A percentile compares a stretch with the other conserved stretches of the same genome.
Evolutionary conservation across 2,888 invertebrate genomes (phyloP).

Genomic region (Pseudolycoriella hygida): DNA sequence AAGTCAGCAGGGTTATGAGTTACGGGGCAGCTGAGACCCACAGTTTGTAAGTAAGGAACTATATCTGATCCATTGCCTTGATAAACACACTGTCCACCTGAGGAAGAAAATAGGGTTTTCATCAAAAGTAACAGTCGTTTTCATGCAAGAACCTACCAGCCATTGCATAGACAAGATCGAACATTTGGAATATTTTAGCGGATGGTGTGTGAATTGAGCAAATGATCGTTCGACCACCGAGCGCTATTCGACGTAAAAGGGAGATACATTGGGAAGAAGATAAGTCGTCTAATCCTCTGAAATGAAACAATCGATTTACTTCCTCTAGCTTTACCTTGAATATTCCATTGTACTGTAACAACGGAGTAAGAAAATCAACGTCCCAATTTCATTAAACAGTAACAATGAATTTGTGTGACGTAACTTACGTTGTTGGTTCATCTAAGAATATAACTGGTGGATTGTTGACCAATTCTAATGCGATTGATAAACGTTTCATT

Average conservation of each 20-base stretch:
- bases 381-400: too few species aligned
- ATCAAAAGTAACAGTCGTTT: too few species aligned
- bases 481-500: slow-evolving; percentile 81
- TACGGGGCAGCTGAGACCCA: slow-evolving; percentile 70
- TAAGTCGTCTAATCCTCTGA: slow-evolving; percentile 77
- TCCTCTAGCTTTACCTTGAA: slow-evolving; percentile 2
- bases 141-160: slow-evolving; percentile 24
- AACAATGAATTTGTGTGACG: too few species aligned
- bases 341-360: slow-evolving; percentile 1
- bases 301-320: slow-evolving; percentile 14
- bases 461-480: slow-evolving; percentile 78
- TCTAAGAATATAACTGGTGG: slow-evolving; percentile 90
- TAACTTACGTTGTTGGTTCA: slow-evolving; percentile 88
- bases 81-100: slow-evolving; percentile 73
- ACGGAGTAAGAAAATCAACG: too few species aligned
- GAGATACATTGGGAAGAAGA: slow-evolving; percentile 78
- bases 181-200: slow-evolving; percentile 76
- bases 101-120: too few species aligned
- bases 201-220: slow-evolving; percentile 96
- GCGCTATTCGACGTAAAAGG: slow-evolving; percentile 65
- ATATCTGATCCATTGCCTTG: slow-evolving; percentile 63
- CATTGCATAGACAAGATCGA: slow-evolving; percentile 80
- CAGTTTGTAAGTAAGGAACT: slow-evolving; percentile 59
- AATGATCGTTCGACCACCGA: slow-evolving; percentile 75
- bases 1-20: slow-evolving; percentile 96